Percentiles rank a stretch among this genome's conserved stretches.
phyloP scores from a whole-genome alignment of 2,888 invertebrate species.

The Thalpophila matura region DNA sequence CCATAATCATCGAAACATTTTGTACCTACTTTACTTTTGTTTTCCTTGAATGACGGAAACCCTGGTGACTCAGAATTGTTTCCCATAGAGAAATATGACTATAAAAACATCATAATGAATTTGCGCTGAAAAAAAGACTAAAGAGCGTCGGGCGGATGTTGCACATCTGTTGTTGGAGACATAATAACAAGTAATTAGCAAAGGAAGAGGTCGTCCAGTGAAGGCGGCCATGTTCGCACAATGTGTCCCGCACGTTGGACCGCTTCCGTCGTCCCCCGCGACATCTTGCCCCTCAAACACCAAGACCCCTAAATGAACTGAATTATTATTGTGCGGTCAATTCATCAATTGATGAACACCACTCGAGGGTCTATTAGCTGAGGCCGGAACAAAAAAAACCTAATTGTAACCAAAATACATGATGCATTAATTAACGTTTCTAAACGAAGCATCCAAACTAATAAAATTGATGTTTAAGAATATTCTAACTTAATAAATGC shows the following conservation, averaged over 20 bases:
- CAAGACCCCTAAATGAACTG: slow-evolving; percentile 62
- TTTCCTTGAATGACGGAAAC: slow-evolving; percentile 59
- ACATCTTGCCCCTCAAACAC: slow-evolving; percentile 58
- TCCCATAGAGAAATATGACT: slow-evolving; percentile 27
- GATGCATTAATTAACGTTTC: slow-evolving; percentile 61
- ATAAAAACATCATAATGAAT: slow-evolving; percentile 46
- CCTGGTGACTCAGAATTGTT: slow-evolving; percentile 47
- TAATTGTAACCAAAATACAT: slow-evolving; percentile 41
- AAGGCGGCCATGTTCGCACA: slow-evolving; percentile 83
- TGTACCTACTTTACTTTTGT: slow-evolving; percentile 66
- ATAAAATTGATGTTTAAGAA: slow-evolving; percentile 53
- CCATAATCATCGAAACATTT: slow-evolving; percentile 65
- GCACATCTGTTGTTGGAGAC: slow-evolving; percentile 88
- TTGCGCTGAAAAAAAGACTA: slow-evolving; percentile 64
- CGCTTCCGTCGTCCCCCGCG: slow-evolving; percentile 75
- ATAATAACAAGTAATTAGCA: slow-evolving; percentile 88
- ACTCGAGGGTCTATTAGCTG: slow-evolving; percentile 35
- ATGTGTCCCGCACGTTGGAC: slow-evolving; percentile 86
- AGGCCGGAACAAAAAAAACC: slow-evolving; percentile 18
- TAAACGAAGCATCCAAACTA: slow-evolving; percentile 49
- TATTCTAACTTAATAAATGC: slow-evolving; percentile 60
- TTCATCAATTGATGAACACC: slow-evolving; percentile 66
- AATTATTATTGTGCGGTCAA: slow-evolving; percentile 66
- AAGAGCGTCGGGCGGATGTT: slow-evolving; percentile 82
- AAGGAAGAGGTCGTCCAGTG: slow-evolving; percentile 76